Evolutionary conservation across 2,888 invertebrate species (phyloP).

Genomic region (Asteroscopus sphinx): DNA sequence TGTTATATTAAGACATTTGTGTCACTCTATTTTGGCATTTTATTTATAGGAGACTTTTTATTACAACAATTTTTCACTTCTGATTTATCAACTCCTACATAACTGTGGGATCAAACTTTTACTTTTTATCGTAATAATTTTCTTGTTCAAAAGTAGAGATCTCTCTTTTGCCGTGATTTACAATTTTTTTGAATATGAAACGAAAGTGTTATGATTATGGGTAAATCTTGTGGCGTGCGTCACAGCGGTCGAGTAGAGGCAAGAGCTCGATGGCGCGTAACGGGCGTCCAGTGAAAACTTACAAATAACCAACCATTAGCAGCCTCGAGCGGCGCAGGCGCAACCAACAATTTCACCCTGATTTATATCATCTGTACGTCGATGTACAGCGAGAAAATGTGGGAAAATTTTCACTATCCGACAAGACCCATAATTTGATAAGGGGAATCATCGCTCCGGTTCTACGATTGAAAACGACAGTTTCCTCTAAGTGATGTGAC

Average conservation of each 20-base stretch:
- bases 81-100: constrained; percentile 37
- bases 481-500: constrained; percentile 83
- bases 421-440: constrained; percentile 85
- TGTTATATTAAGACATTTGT: constrained; percentile 62
- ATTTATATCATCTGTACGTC: constrained; percentile 85
- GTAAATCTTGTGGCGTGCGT: constrained; percentile 53
- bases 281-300: constrained; percentile 86
- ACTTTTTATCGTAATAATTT: constrained; percentile 45
- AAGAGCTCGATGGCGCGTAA: constrained; percentile 78
- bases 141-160: constrained; percentile 37
- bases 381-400: constrained; percentile 85
- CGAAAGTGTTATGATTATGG: constrained; percentile 57
- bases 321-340: constrained; percentile 78
- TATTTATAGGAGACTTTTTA: constrained; percentile 49
- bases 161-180: constrained; percentile 41
- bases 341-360: constrained; percentile 86
- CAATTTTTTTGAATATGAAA: constrained; percentile 47
- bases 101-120: constrained; percentile 39
- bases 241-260: constrained; percentile 63
- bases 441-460: constrained; percentile 85
- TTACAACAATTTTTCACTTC: constrained; percentile 43
- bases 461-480: constrained; percentile 86
- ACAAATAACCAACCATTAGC: constrained; percentile 85
- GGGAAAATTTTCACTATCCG: constrained; percentile 87
- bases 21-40: constrained; percentile 50